Evolutionary conservation across 1,140 invertebrate genomes (phyloP), one percentile per base, ranked within the genome.

Genomic region (Colletes latitarsis): DNA sequence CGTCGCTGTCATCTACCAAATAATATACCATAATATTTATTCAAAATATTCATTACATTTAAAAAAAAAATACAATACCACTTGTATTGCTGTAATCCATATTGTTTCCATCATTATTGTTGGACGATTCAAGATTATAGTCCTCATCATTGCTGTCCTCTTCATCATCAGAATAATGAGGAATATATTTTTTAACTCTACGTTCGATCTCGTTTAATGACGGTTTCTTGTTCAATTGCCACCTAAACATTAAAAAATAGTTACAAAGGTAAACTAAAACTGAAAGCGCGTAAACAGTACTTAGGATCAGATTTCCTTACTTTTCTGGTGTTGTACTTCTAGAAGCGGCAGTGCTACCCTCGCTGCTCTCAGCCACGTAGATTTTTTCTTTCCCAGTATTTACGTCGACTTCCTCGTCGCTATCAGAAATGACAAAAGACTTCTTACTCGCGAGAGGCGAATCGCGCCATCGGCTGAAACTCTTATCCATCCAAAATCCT

Each of bases 371-470:
- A 9, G 82, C 71, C 1, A 85, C 12, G 17, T 52, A 21, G 14
- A n/a, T 14, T 6, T 57, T 12, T 0, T 41, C 21, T 15, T 52
- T 57, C 0, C 3, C 46, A 0, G 15, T 14, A 72, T 10, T 15
- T 2, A 49, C 14, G 6, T 14, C 30, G n/a, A 19, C 0, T 3
- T 84, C 74, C 0, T 85, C 82, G 0, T 81, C 79, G 1, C 69
- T 84, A 4, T 85, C 84, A 2, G 74, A 84, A n/a, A 85, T 84
- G 12, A 84, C 9, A 8, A 77, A 12, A 2, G 78, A 84, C n/a
- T 1, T 30, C 8, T 0, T 53, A 9, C 17, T 9, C 4, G 4
- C 3, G 3, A 9, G 46, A 15, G 30, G 4, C 10, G 58, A 69
- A 49, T 74, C 43, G 5, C 58, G 66, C 81, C 70, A 83, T 10